phyloP scores from a whole-genome alignment of 2,888 invertebrate species.

The Bellardia pandia region DNA sequence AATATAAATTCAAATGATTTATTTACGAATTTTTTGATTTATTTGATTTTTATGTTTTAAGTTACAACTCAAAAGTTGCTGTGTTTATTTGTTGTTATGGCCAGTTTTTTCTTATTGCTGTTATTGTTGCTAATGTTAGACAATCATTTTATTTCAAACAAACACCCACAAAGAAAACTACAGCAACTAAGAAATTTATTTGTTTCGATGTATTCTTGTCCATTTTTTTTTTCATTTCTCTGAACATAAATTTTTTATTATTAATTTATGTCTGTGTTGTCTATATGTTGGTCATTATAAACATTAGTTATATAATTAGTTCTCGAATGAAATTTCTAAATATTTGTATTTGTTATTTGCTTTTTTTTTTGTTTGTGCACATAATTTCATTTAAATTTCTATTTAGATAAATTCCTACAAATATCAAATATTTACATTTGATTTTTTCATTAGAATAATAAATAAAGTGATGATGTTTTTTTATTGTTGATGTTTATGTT shows the following conservation, averaged over 20 bases:
- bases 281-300: neutral
- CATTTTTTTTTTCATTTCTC: neutral
- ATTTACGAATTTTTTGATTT: conserved; percentile 82
- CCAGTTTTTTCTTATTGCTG: neutral
- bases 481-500: neutral
- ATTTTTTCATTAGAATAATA: conserved; percentile 10
- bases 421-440: conserved; percentile 4
- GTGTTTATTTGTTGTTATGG: neutral
- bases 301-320: neutral
- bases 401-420: neutral
- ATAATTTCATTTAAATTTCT: neutral
- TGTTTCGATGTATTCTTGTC: neutral
- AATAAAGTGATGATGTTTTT: conserved; percentile 8
- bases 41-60: conserved; percentile 78
- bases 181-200: neutral
- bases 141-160: neutral
- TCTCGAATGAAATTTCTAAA: no score
- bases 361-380: neutral
- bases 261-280: neutral
- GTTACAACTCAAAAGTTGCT: neutral
- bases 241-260: neutral
- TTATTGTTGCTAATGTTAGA: neutral
- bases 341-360: no score
- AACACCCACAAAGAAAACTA: neutral
- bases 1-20: conserved; percentile 81